These are phyloP conservation scores for Neuroterus valhalla DNA, from an alignment of 1,140 invertebrate species.

Conservation along the genomic window DNA sequence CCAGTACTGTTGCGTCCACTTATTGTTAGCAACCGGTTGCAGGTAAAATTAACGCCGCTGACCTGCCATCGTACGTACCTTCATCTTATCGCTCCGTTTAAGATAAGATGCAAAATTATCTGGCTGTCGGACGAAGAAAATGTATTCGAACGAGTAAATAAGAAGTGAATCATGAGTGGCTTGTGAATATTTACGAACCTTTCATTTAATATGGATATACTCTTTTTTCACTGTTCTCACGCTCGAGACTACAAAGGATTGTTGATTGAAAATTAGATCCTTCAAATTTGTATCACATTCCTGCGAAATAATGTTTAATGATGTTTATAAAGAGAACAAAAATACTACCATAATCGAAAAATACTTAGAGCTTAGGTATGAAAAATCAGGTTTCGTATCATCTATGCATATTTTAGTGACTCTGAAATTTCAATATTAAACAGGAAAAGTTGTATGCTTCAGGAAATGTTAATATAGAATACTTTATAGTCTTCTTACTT, in stretches of 20 bases:
- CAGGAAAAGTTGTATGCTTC: too few species aligned
- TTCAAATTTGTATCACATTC: too few species aligned
- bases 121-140: slow-evolving; percentile 11
- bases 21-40: slow-evolving; percentile 14
- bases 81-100: slow-evolving; percentile 25
- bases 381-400: too few species aligned
- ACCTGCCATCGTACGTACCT: not conserved
- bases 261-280: not conserved
- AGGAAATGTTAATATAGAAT: too few species aligned
- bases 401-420: too few species aligned
- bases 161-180: slow-evolving; percentile 15
- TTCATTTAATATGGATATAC: slow-evolving; percentile 21
- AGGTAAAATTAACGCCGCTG: slow-evolving; percentile 5
- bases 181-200: slow-evolving; percentile 26
- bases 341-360: too few species aligned
- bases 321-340: too few species aligned
- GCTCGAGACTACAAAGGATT: not conserved
- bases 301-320: too few species aligned
- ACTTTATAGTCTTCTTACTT: too few species aligned
- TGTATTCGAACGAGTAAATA: slow-evolving; percentile 18
- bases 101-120: slow-evolving; percentile 26
- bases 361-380: too few species aligned
- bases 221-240: slow-evolving; percentile 13
- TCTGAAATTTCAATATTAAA: too few species aligned
- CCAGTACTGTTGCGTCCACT: slow-evolving; percentile 10